phyloP scores from a whole-genome alignment of 2,797 vertebrate genomes.

The Margarornis squamiger region DNA sequence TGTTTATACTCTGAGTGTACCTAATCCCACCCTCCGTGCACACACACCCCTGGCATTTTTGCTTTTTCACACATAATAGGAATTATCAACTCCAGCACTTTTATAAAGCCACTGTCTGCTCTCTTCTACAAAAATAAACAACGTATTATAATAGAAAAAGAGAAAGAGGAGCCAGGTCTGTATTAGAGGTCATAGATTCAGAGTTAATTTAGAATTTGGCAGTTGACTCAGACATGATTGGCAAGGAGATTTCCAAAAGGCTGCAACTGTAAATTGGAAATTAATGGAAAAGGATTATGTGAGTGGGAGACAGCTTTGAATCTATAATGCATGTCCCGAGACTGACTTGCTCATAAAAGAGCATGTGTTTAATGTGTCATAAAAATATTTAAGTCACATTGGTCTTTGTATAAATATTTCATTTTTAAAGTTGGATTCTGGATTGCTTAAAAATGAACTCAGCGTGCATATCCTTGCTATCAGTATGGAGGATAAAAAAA shows the following conservation, averaged over 20 bases:
- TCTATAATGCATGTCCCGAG: not conserved
- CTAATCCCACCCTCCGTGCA: not conserved
- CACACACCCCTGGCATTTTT: not conserved
- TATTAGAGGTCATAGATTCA: not conserved
- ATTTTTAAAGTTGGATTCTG: slow-evolving; percentile 17
- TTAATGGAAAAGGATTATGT: slow-evolving; percentile 44
- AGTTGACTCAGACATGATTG: not conserved
- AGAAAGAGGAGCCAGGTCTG: not conserved
- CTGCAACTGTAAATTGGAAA: slow-evolving; percentile 39
- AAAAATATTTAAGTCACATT: slow-evolving; percentile 35
- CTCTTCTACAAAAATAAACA: not conserved
- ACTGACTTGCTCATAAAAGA: slow-evolving; percentile 16
- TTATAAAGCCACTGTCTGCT: not conserved
- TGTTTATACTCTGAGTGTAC: not conserved
- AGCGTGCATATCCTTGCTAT: not conserved
- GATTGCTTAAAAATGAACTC: not conserved
- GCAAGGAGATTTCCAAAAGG: slow-evolving; percentile 29
- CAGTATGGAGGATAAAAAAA: not conserved
- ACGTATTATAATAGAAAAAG: not conserved
- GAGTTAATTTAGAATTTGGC: slow-evolving; percentile 23
- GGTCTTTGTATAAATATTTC: slow-evolving; percentile 26
- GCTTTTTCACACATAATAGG: not conserved
- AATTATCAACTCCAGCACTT: not conserved
- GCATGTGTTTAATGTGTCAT: slow-evolving; percentile 42
- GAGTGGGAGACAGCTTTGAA: slow-evolving; percentile 22